A percentile compares a stretch with the other conserved stretches of the same genome.
Evolutionary conservation across 2,113 vertebrate genomes (phyloP).

Genomic region (Grus americana): DNA sequence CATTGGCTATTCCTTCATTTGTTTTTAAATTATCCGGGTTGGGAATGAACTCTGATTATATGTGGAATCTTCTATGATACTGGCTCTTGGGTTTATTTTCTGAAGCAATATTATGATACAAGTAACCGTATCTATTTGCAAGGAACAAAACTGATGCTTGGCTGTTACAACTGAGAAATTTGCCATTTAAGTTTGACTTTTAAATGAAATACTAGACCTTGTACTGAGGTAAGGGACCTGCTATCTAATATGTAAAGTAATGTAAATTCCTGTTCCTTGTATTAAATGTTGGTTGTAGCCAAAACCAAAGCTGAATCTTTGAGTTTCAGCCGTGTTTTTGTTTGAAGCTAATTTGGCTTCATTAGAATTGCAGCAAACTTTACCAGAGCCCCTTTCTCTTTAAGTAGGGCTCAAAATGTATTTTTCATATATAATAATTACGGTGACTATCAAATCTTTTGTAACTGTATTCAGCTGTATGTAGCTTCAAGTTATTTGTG

Average conservation of each 20-base stretch:
- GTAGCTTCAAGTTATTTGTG: constrained; percentile 36
- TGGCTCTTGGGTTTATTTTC: constrained; percentile 26
- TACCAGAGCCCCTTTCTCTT: background rate
- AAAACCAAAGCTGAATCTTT: constrained; percentile 46
- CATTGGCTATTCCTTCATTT: background rate
- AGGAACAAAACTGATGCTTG: constrained; percentile 44
- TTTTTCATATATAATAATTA: constrained; percentile 30
- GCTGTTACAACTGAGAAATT: background rate
- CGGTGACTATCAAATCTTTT: constrained; percentile 22
- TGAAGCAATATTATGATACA: constrained; percentile 66
- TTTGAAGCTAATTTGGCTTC: constrained; percentile 28
- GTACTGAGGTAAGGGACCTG: background rate
- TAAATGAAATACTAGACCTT: background rate
- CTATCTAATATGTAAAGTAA: constrained; percentile 39
- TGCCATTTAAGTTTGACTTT: background rate
- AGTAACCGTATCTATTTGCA: background rate
- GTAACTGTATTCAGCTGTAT: constrained; percentile 45
- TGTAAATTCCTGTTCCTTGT: constrained; percentile 45
- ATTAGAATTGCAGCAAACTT: constrained; percentile 21
- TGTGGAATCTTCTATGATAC: background rate
- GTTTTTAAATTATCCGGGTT: background rate
- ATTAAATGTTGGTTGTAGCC: constrained; percentile 22
- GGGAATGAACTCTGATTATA: background rate
- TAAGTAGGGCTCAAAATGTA: background rate
- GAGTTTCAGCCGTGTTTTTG: constrained; percentile 29